phyloP scores from a whole-genome alignment of 2,797 vertebrate species.

The Halcyon chelicuti region DNA sequence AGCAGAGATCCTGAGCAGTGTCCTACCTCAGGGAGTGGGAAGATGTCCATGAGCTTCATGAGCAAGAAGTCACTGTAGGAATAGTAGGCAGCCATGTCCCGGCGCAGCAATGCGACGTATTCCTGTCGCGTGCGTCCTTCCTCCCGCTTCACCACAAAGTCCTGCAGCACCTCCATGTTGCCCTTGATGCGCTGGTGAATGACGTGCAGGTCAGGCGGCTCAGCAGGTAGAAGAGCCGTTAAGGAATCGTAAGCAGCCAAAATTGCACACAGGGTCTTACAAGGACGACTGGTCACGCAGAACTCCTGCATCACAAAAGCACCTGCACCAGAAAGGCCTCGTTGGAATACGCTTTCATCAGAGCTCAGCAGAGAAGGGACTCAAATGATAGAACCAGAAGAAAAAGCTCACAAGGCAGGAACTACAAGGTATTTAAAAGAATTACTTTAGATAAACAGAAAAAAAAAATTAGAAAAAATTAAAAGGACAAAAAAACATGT shows the following conservation, averaged over 20 bases:
- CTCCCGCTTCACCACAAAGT: constrained; percentile 88
- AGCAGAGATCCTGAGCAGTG: neutral
- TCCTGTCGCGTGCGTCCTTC: constrained; percentile 88
- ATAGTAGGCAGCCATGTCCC: constrained; percentile 93
- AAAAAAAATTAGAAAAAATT: neutral
- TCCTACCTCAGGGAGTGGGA: constrained; percentile 91
- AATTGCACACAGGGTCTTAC: accelerated
- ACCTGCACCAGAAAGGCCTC: neutral
- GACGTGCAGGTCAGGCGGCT: constrained; percentile 86
- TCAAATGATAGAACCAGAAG: accelerated
- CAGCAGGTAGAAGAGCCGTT: constrained; percentile 71
- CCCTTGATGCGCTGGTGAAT: constrained; percentile 95
- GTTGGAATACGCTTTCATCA: neutral
- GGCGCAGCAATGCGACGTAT: constrained; percentile 86
- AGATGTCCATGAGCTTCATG: constrained; percentile 89
- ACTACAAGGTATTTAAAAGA: neutral
- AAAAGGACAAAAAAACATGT: neutral
- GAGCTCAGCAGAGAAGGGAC: neutral
- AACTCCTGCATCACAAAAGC: accelerated
- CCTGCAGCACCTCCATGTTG: constrained; percentile 90
- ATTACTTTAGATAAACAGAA: neutral
- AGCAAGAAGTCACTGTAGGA: constrained; percentile 94
- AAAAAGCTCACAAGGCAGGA: neutral
- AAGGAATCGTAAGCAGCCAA: constrained; percentile 59
- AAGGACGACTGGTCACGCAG: accelerated